phyloP scores from a whole-genome alignment of 2,888 invertebrate genomes.

The Deilephila porcellus region DNA sequence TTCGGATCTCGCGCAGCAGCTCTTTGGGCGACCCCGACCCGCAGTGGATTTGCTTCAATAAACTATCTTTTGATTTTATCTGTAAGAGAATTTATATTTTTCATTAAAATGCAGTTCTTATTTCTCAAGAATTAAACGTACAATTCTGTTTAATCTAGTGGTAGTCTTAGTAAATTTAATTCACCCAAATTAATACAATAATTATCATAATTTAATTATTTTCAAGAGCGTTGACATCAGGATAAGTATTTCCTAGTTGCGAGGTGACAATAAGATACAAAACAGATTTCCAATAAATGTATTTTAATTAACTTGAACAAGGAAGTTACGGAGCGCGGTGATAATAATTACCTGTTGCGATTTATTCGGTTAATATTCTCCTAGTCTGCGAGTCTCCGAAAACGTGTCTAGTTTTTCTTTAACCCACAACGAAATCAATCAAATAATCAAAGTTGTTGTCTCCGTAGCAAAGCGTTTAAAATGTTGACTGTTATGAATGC shows the following conservation, averaged over 20 bases:
- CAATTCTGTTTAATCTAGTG: too few relatives aligned
- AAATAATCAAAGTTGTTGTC: too few relatives aligned
- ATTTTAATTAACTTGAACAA: neutral
- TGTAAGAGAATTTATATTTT: constrained; percentile 69
- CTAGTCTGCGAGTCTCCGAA: neutral
- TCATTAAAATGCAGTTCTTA: neutral
- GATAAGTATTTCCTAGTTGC: neutral
- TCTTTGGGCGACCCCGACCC: constrained; percentile 84
- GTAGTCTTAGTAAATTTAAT: too few relatives aligned
- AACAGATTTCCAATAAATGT: neutral
- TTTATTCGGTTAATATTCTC: neutral
- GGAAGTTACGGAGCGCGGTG: neutral
- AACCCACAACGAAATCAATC: too few relatives aligned
- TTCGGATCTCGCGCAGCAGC: constrained; percentile 88
- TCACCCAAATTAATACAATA: too few relatives aligned
- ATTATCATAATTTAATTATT: too few relatives aligned
- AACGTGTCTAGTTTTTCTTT: too few relatives aligned
- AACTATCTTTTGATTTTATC: constrained; percentile 92
- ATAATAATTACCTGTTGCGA: neutral
- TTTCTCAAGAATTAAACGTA: neutral
- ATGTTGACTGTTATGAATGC: neutral
- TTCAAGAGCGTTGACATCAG: too few relatives aligned
- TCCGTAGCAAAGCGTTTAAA: too few relatives aligned
- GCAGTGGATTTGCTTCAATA: constrained; percentile 89
- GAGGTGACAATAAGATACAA: neutral